Conservation (phyloP, 2,797 vertebrate genomes). For the Galago senegalensis region DNA sequence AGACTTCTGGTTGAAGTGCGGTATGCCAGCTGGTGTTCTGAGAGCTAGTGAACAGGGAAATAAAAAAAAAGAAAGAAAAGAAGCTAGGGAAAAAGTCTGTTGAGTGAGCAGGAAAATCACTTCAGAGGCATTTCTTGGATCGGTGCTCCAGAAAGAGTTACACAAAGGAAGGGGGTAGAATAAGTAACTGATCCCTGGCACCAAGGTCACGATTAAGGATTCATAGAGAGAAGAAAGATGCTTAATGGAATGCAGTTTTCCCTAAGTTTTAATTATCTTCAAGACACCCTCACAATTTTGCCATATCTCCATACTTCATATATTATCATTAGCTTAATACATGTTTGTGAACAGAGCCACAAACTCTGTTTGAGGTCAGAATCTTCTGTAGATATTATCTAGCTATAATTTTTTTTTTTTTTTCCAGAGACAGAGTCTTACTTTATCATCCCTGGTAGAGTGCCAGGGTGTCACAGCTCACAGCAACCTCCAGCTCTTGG, state of each 20-base stretch:
- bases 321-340: background rate
- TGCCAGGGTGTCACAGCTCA: no score
- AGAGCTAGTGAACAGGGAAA: background rate
- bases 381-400: no score
- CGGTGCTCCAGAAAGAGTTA: background rate
- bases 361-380: no score
- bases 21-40: background rate
- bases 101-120: background rate
- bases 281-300: background rate
- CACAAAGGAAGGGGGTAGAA: background rate
- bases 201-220: background rate
- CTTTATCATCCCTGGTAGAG: no score
- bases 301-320: background rate
- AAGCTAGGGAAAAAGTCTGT: background rate
- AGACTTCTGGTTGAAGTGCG: background rate
- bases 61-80: background rate
- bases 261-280: slow-evolving; percentile 15
- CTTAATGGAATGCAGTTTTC: slow-evolving; percentile 1
- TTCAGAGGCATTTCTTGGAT: background rate
- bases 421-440: no score
- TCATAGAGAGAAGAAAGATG: background rate
- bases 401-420: no score
- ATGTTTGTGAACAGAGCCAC: slow-evolving; percentile 7
- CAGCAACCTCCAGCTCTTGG: no score
- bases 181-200: background rate